Conservation (phyloP, 2,888 invertebrate genomes). For the Blomia tropicalis region DNA sequence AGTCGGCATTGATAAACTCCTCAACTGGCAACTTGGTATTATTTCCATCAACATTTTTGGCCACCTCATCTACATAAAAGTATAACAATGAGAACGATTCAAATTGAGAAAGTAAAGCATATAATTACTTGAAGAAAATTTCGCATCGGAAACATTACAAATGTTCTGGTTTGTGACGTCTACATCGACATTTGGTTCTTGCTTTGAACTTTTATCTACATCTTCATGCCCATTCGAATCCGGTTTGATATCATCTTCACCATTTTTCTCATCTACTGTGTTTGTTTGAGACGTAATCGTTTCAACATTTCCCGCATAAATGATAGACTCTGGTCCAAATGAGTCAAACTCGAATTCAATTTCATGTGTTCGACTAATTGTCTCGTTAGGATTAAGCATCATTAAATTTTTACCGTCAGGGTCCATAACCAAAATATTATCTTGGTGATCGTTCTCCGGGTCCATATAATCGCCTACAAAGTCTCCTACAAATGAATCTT, state of each 20-base stretch:
- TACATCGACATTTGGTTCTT: too few species aligned
- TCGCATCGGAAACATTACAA: too few species aligned
- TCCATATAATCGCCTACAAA: conserved; percentile 27
- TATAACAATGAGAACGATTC: too few species aligned
- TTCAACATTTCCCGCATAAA: conserved; percentile 23
- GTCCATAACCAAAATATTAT: conserved; percentile 16
- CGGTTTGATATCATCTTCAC: too few species aligned
- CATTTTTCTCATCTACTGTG: too few species aligned
- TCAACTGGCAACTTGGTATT: too few species aligned
- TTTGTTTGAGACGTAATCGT: not conserved
- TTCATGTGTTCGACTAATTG: conserved; percentile 12
- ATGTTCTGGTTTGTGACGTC: not conserved
- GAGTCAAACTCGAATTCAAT: conserved; percentile 27
- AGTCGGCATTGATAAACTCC: not conserved
- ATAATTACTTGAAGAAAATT: too few species aligned
- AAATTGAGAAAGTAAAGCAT: too few species aligned
- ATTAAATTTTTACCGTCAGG: conserved; percentile 19
- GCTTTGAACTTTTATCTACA: too few species aligned
- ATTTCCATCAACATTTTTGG: too few species aligned
- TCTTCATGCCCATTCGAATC: too few species aligned
- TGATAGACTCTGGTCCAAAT: conserved; percentile 27
- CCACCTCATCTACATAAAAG: too few species aligned
- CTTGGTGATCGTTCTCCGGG: conserved; percentile 31
- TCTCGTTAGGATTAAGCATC: not conserved
- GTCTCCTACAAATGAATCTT: conserved; percentile 30